Conservation (phyloP, 1,140 invertebrate species). For the Matsumurasca onukii region DNA sequence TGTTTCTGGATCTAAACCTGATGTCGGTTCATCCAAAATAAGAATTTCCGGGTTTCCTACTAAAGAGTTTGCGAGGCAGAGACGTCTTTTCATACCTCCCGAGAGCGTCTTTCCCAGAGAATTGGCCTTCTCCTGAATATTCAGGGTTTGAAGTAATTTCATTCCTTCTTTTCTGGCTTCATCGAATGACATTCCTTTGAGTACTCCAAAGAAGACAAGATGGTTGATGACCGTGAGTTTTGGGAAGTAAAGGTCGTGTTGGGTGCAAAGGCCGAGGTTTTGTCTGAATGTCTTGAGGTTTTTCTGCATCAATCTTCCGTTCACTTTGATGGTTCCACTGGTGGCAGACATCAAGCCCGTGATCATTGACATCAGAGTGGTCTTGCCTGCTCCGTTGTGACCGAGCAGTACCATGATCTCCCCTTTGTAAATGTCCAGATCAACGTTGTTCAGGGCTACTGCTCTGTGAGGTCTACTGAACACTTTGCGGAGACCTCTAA, state of each 20-base stretch:
- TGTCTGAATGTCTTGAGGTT: not conserved
- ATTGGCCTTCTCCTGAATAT: conserved; percentile 61
- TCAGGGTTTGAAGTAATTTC: conserved; percentile 53
- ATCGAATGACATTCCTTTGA: conserved; percentile 52
- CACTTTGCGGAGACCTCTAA: conserved; percentile 25
- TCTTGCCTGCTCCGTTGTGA: conserved; percentile 88
- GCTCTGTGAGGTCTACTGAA: conserved; percentile 24
- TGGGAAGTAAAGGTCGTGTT: conserved; percentile 7
- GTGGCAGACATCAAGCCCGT: conserved; percentile 33
- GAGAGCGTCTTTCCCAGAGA: conserved; percentile 61
- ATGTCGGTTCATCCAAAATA: conserved; percentile 63
- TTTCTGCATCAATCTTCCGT: not conserved
- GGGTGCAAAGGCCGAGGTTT: not conserved
- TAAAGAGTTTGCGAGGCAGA: conserved; percentile 76
- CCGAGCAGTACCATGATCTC: conserved; percentile 86
- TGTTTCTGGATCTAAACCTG: conserved; percentile 93
- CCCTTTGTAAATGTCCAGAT: conserved; percentile 50
- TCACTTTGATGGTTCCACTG: not conserved
- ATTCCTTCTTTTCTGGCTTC: conserved; percentile 44
- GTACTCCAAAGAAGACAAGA: conserved; percentile 44
- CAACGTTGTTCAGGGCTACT: conserved; percentile 36
- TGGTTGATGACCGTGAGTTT: conserved; percentile 66
- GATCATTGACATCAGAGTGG: conserved; percentile 67
- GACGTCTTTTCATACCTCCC: conserved; percentile 83
- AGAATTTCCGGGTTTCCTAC: conserved; percentile 57